Evolutionary conservation across 2,113 vertebrate species (phyloP), one percentile per base, ranked within the genome.

Genomic region (Brevimyrus niger): DNA sequence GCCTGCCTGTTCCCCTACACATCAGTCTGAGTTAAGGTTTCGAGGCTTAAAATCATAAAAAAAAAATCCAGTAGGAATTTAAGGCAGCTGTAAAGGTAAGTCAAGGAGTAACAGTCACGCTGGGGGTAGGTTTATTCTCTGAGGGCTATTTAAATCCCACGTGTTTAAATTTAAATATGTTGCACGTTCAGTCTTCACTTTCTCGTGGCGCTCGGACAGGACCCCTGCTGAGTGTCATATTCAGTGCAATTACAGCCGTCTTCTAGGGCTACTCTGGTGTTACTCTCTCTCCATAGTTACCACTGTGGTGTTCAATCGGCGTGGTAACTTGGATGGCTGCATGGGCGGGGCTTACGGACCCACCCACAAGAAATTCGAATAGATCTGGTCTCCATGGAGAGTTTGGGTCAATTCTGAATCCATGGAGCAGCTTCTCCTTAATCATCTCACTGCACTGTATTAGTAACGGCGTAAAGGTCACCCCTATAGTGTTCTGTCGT

Each of bases 361-460:
- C 35, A 15, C 69, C 15, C 27, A 31, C 51, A 42, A 42, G 27
- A 65, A 87, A 44, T n/a, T 31, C 61, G 42, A 31, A 21, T 31
- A 35, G 10, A 85, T 87, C 58, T 17, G 15, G 61, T 90, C 87
- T 87, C 89, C 23, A 11, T 42, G 4, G 15, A 47, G 83, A 42
- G 55, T 46, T 50, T 19, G 21, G 27, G 46, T 19, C 31, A 2
- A 10, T 27, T 42, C 61, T 46, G 23, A 11, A 69, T 48, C 50
- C 31, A 46, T 46, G 42, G 19, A 47, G 46, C 58, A 19, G 31
- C 27, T 42, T 23, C 61, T n/a, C 27, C n/a, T 65, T 44, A 87
- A 89, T 50, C 51, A 65, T 31, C n/a, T 21, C 19, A 27, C 46
- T 38, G 48, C 31, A 89, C 89, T 80, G 47, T 44, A 87, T 90